A percentile compares a stretch with the other conserved stretches of the same genome.
These are phyloP conservation scores for Paradisaea rubra DNA, from an alignment of 2,113 vertebrate genomes.

Conservation along the genomic window DNA sequence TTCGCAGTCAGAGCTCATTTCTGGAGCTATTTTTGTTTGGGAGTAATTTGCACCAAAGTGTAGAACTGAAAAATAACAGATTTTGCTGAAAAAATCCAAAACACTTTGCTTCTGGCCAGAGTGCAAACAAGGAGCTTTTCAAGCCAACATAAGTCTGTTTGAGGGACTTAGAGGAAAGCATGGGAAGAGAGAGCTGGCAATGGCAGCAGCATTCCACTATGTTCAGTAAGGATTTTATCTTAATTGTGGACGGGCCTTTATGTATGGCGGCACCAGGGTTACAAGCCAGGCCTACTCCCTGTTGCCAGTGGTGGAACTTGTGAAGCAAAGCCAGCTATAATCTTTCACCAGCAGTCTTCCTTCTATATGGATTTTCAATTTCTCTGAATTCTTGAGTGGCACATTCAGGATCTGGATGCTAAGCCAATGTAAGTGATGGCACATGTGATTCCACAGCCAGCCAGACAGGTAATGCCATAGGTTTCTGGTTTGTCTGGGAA, in stretches of 20 bases:
- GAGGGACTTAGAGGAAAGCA: not conserved
- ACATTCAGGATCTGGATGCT: not conserved
- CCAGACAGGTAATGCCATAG: accelerated
- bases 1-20: not conserved
- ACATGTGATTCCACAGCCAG: not conserved
- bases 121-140: not conserved
- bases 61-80: not conserved
- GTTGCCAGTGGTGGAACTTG: not conserved
- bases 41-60: not conserved
- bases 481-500: not conserved
- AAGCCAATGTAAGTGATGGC: not conserved
- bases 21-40: not conserved
- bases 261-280: not conserved
- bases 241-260: not conserved
- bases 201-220: not conserved
- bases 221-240: not conserved
- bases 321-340: not conserved
- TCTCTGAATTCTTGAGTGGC: not conserved
- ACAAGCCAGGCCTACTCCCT: not conserved
- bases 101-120: not conserved
- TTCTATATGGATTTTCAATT: not conserved
- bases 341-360: not conserved
- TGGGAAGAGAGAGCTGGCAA: not conserved
- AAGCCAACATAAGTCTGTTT: not conserved
- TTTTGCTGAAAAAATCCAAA: not conserved